Percentiles rank a stretch among this genome's conserved stretches.
Conservation (phyloP, 2,888 invertebrate genomes). For the Thalpophila matura region DNA sequence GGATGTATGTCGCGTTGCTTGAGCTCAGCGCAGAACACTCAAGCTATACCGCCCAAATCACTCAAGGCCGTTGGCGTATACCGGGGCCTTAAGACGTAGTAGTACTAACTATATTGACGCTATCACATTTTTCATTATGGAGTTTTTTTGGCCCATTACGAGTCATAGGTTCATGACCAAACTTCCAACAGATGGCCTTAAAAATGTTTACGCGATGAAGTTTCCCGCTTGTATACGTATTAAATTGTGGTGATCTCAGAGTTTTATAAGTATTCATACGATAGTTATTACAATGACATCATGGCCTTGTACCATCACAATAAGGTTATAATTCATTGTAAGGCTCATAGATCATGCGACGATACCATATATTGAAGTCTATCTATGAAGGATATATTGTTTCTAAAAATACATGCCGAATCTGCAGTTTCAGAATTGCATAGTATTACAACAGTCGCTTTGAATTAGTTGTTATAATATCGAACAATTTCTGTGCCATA, state of each 20-base stretch:
- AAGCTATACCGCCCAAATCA: too few relatives aligned
- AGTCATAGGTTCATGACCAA: slow-evolving; percentile 32
- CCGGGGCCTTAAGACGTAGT: too few relatives aligned
- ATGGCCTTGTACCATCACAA: slow-evolving; percentile 71
- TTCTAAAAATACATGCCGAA: too few relatives aligned
- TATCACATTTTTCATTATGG: not conserved
- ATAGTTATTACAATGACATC: slow-evolving; percentile 83
- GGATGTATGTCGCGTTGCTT: too few relatives aligned
- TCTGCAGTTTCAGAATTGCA: too few relatives aligned
- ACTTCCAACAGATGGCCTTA: slow-evolving; percentile 49
- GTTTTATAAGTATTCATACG: slow-evolving; percentile 73
- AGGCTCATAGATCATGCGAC: slow-evolving; percentile 32
- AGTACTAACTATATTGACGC: not conserved
- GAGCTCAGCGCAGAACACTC: too few relatives aligned
- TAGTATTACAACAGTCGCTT: slow-evolving; percentile 5
- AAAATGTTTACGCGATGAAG: slow-evolving; percentile 60
- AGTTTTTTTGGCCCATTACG: not conserved
- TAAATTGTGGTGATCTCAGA: slow-evolving; percentile 83
- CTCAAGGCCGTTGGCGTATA: too few relatives aligned
- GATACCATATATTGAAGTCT: not conserved
- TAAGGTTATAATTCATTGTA: slow-evolving; percentile 51
- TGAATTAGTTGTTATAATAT: slow-evolving; percentile 22
- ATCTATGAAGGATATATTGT: slow-evolving; percentile 1
- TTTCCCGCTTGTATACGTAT: slow-evolving; percentile 68
- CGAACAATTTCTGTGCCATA: slow-evolving; percentile 30